A percentile compares a stretch with the other conserved stretches of the same genome.
Evolutionary conservation across 2,888 invertebrate species (phyloP).

Genomic region (Pristionchus japonicus): DNA sequence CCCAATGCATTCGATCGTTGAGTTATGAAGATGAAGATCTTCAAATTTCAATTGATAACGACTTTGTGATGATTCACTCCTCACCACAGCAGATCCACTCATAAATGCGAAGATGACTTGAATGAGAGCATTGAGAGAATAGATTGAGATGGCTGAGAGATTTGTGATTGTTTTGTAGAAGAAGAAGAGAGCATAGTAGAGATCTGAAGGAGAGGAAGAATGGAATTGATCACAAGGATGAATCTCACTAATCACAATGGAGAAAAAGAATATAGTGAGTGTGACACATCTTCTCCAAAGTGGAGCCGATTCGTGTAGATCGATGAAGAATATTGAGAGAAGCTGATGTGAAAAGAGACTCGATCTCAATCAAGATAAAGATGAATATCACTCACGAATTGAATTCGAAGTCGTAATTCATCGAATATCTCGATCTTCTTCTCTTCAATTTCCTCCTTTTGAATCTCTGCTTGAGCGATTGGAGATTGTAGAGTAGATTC

Average conservation of each 20-base stretch:
- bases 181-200: slow-evolving; percentile 35
- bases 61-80: not conserved
- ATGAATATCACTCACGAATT: not conserved
- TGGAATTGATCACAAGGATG: not conserved
- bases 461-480: not conserved
- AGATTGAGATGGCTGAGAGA: not conserved
- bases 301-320: not conserved
- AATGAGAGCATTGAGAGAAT: slow-evolving; percentile 3
- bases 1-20: not conserved
- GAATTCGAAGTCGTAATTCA: slow-evolving; percentile 7
- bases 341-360: not conserved
- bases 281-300: slow-evolving; percentile 1
- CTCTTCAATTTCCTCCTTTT: not conserved
- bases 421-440: not conserved
- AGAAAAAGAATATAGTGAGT: not conserved
- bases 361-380: not conserved
- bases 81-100: not conserved
- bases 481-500: not conserved
- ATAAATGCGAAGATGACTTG: slow-evolving; percentile 17
- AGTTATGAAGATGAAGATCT: not conserved
- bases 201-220: not conserved
- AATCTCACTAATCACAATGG: not conserved
- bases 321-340: not conserved
- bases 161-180: not conserved
- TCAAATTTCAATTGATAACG: no score